phyloP scores from a whole-genome alignment of 2,113 vertebrate genomes.

The Chaetops frenatus region DNA sequence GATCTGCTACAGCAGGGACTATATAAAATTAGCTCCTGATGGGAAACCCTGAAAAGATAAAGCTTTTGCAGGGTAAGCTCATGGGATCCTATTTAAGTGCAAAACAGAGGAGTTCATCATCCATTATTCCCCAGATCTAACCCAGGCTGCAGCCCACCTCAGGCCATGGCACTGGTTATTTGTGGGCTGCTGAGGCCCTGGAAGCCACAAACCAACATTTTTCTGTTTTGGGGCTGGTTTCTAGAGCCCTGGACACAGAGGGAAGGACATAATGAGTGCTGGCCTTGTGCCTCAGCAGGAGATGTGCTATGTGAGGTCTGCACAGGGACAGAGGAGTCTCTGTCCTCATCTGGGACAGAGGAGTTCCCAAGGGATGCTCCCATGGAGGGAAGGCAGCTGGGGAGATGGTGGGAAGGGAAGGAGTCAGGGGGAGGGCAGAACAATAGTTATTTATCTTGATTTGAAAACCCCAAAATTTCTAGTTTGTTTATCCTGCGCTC shows the following conservation, averaged over 20 bases:
- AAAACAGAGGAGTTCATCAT: not conserved
- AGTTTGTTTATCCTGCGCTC: not conserved
- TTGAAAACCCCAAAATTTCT: not conserved
- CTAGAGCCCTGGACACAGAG: not conserved
- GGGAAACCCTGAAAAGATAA: not conserved
- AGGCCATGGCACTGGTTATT: not conserved
- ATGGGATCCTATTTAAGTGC: not conserved
- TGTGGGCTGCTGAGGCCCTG: not conserved
- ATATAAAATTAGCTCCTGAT: not conserved
- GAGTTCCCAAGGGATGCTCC: not conserved
- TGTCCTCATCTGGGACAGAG: not conserved
- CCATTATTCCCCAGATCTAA: not conserved
- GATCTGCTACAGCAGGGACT: not conserved
- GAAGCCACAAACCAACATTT: not conserved
- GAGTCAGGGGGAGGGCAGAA: not conserved
- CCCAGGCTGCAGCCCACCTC: not conserved
- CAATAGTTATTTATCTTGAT: conserved; percentile 38
- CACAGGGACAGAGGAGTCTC: not conserved
- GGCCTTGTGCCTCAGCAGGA: not conserved
- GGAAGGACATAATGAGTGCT: not conserved
- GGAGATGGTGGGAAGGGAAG: conserved; percentile 14
- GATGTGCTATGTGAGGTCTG: not conserved
- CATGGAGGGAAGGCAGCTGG: not conserved
- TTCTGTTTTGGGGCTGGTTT: not conserved
- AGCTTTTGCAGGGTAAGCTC: not conserved